Evolutionary conservation across 2,888 invertebrate species (phyloP).

Genomic region (Watsonalla binaria): DNA sequence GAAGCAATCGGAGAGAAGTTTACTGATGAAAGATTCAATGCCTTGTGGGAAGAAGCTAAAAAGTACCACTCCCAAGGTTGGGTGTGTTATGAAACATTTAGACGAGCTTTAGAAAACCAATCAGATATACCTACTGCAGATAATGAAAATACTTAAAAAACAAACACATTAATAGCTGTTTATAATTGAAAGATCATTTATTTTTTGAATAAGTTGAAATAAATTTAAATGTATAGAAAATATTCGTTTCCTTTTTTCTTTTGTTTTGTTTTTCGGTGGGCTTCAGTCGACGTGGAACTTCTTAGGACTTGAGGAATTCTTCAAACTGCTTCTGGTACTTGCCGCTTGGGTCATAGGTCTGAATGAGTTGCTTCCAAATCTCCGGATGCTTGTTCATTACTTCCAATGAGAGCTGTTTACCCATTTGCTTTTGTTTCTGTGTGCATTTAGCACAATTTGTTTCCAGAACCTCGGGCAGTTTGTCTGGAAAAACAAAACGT

Average conservation of each 20-base stretch:
- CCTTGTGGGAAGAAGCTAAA: slow-evolving; percentile 71
- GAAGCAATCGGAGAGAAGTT: slow-evolving; percentile 72
- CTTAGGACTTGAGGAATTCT: slow-evolving; percentile 44
- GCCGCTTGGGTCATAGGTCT: slow-evolving; percentile 80
- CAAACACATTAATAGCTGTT: no score
- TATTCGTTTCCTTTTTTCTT: slow-evolving; percentile 8
- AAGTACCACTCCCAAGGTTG: slow-evolving; percentile 67
- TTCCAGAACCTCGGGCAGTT: slow-evolving; percentile 82
- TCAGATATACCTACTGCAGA: slow-evolving; percentile 6
- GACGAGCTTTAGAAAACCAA: slow-evolving; percentile 35
- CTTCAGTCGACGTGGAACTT: not conserved
- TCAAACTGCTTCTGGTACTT: slow-evolving; percentile 67
- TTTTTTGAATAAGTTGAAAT: not conserved
- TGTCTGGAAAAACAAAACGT: slow-evolving; percentile 65
- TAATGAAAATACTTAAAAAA: not conserved
- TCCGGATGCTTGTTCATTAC: slow-evolving; percentile 76
- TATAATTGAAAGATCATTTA: not conserved
- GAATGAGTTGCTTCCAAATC: slow-evolving; percentile 73
- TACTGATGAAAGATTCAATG: slow-evolving; percentile 64
- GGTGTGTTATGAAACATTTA: slow-evolving; percentile 78
- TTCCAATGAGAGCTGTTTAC: slow-evolving; percentile 79
- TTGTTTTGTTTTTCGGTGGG: not conserved
- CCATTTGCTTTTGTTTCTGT: slow-evolving; percentile 81
- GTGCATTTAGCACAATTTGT: slow-evolving; percentile 84
- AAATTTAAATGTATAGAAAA: slow-evolving; percentile 2